A percentile compares a stretch with the other conserved stretches of the same genome.
phyloP scores from a whole-genome alignment of 2,797 vertebrate species.

The Oreonectes daqikongensis region DNA sequence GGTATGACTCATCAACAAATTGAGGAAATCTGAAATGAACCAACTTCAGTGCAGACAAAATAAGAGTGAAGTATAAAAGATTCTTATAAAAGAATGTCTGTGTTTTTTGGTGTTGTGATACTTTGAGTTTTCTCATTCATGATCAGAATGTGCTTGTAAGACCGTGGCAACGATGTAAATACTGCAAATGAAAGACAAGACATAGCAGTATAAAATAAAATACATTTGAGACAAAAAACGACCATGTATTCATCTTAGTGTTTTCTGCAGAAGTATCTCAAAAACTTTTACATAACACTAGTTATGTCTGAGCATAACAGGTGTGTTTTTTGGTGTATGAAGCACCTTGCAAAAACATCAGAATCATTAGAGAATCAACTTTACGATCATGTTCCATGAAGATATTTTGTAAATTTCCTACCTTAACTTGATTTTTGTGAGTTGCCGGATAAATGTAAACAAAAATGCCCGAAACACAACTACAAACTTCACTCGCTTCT shows the following conservation, averaged over 20 bases:
- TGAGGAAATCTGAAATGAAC: conserved; percentile 31
- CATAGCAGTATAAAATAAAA: conserved; percentile 68
- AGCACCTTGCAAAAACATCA: too few species aligned
- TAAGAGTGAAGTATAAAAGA: conserved; percentile 44
- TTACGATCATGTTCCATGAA: too few species aligned
- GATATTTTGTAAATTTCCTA: too few species aligned
- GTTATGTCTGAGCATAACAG: too few species aligned
- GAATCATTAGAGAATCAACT: too few species aligned
- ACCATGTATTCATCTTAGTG: background rate
- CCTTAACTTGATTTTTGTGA: too few species aligned
- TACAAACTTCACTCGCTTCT: too few species aligned
- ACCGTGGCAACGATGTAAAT: conserved; percentile 72
- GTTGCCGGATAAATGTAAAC: too few species aligned
- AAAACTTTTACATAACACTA: too few species aligned
- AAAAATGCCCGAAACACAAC: too few species aligned
- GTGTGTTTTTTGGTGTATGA: too few species aligned
- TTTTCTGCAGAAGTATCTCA: too few species aligned
- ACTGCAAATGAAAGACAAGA: conserved; percentile 69
- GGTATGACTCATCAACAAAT: conserved; percentile 57
- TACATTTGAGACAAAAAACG: conserved; percentile 64
- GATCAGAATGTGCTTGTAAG: conserved; percentile 56
- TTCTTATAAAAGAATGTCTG: conserved; percentile 58
- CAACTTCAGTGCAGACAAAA: background rate
- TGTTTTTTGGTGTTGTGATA: conserved; percentile 67
- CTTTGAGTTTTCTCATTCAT: conserved; percentile 58